These are phyloP conservation scores for Empis livida DNA, from an alignment of 2,888 invertebrate genomes.

Conservation along the genomic window DNA sequence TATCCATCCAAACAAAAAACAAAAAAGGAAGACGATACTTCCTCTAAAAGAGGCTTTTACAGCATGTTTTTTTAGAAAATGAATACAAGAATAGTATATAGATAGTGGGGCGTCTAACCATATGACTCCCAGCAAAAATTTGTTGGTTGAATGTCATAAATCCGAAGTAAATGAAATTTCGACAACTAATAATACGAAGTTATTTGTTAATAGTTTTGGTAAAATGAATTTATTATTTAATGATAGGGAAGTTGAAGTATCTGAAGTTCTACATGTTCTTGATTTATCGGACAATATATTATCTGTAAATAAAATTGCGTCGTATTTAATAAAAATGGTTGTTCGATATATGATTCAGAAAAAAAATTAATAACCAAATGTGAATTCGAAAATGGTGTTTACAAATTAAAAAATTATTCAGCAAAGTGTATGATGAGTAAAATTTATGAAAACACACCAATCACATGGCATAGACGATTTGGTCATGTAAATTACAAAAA, in stretches of 20 bases:
- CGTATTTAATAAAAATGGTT: neutral
- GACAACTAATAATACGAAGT: neutral
- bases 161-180: neutral
- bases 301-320: too few species aligned
- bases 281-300: neutral
- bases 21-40: neutral
- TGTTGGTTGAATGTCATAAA: neutral
- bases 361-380: neutral
- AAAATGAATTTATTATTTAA: neutral
- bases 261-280: neutral
- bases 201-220: neutral
- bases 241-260: neutral
- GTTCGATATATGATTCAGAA: neutral
- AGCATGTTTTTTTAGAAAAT: neutral
- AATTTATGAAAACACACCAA: neutral
- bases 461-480: neutral
- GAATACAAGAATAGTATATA: neutral
- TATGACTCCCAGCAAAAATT: neutral
- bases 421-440: neutral
- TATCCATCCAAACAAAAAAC: neutral
- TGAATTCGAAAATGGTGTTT: neutral
- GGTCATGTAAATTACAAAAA: neutral
- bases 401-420: neutral
- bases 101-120: neutral
- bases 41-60: constrained; percentile 3